phyloP scores from a whole-genome alignment of 2,888 invertebrate genomes.

The Brenthis hecate region DNA sequence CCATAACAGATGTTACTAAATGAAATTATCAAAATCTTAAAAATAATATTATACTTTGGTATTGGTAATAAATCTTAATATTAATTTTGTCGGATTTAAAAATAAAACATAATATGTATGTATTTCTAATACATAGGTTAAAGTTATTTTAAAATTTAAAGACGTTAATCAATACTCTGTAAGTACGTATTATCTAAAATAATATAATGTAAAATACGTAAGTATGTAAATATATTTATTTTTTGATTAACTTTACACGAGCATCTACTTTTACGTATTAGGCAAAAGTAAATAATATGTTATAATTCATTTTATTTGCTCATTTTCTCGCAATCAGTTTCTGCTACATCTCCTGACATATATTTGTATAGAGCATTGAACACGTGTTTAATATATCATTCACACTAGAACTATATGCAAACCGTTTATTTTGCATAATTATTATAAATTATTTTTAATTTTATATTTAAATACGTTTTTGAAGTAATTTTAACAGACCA shows the following conservation, averaged over 20 bases:
- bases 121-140: too few relatives aligned
- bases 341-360: slow-evolving; percentile 9
- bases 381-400: slow-evolving; percentile 28
- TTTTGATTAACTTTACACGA: background rate
- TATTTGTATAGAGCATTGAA: slow-evolving; percentile 27
- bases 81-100: too few relatives aligned
- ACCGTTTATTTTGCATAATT: background rate
- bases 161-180: too few relatives aligned
- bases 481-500: too few relatives aligned
- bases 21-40: too few relatives aligned
- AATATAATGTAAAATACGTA: background rate
- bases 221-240: background rate
- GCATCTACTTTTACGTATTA: background rate
- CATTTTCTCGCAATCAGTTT: slow-evolving; percentile 9
- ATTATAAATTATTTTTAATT: too few relatives aligned
- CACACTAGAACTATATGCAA: slow-evolving; percentile 14
- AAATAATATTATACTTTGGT: too few relatives aligned
- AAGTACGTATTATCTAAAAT: background rate
- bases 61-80: too few relatives aligned
- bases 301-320: slow-evolving; percentile 13
- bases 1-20: too few relatives aligned
- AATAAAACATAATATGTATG: too few relatives aligned
- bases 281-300: background rate
- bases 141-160: too few relatives aligned
- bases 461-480: too few relatives aligned